These are phyloP conservation scores for Clarias gariepinus DNA, from an alignment of 2,113 vertebrate species.

Conservation along the genomic window DNA sequence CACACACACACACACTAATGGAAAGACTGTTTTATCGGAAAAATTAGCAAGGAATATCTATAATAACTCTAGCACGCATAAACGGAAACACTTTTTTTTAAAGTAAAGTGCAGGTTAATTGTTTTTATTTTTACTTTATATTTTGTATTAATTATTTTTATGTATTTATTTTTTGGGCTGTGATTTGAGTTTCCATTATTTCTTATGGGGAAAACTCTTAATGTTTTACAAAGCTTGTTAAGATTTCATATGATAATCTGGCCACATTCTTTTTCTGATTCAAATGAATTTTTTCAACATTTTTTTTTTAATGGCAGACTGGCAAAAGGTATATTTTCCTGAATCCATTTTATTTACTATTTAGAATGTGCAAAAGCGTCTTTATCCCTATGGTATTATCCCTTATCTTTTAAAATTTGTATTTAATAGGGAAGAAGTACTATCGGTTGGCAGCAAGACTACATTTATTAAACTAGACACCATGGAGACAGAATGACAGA, in stretches of 20 bases:
- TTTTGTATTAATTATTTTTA: too few species aligned
- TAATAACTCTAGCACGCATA: too few species aligned
- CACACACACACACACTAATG: too few species aligned
- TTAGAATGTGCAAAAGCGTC: not conserved
- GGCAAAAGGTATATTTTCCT: not conserved
- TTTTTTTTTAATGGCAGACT: not conserved
- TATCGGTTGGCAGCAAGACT: conserved; percentile 3
- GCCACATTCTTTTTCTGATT: not conserved
- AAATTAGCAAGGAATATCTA: too few species aligned
- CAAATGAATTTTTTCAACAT: not conserved
- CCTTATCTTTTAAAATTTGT: not conserved
- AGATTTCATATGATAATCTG: not conserved
- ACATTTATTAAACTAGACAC: not conserved
- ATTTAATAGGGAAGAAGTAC: not conserved
- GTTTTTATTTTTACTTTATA: too few species aligned
- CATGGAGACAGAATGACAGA: conserved; percentile 9
- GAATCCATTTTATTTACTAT: not conserved
- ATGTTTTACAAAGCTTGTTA: not conserved
- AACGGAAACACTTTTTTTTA: too few species aligned
- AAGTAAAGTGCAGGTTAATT: too few species aligned
- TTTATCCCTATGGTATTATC: not conserved
- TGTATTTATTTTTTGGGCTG: too few species aligned
- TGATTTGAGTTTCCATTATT: too few species aligned
- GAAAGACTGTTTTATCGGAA: too few species aligned
- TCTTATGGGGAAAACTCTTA: not conserved